A percentile compares a stretch with the other conserved stretches of the same genome.
phyloP scores from a whole-genome alignment of 2,888 invertebrate species.

The Agrotis clavis region DNA sequence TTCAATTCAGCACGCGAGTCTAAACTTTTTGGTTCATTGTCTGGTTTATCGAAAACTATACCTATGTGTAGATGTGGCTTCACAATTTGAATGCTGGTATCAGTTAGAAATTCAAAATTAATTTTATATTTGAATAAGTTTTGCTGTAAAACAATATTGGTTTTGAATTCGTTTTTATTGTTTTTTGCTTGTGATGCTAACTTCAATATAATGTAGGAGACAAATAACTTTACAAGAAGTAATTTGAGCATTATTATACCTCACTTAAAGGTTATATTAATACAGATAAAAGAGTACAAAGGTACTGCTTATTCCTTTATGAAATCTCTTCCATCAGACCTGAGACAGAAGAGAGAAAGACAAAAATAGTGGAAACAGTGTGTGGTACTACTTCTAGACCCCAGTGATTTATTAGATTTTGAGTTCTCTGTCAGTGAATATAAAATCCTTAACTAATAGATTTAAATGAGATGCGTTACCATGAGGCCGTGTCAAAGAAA shows the following conservation, averaged over 20 bases:
- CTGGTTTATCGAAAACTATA: slow-evolving; percentile 30
- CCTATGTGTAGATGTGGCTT: slow-evolving; percentile 23
- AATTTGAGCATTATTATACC: no score
- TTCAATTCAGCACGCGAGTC: slow-evolving; percentile 36
- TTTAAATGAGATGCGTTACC: neutral
- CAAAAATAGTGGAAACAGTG: no score
- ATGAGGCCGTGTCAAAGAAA: neutral
- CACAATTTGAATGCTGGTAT: slow-evolving; percentile 37
- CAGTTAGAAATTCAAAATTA: slow-evolving; percentile 16
- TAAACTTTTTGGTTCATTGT: slow-evolving; percentile 47
- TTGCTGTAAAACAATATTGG: neutral
- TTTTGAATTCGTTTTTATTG: slow-evolving; percentile 16
- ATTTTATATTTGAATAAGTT: slow-evolving; percentile 19
- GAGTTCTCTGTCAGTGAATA: neutral
- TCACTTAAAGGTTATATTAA: no score
- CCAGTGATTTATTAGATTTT: neutral
- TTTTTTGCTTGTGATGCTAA: slow-evolving; percentile 22
- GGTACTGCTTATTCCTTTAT: no score
- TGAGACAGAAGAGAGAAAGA: no score
- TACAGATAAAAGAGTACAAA: no score
- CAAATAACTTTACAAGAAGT: neutral
- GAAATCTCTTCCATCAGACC: no score
- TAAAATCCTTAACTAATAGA: neutral
- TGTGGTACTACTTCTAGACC: neutral
- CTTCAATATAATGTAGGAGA: neutral